phyloP scores from a whole-genome alignment of 1,140 invertebrate species.

The Tachypleus tridentatus region DNA sequence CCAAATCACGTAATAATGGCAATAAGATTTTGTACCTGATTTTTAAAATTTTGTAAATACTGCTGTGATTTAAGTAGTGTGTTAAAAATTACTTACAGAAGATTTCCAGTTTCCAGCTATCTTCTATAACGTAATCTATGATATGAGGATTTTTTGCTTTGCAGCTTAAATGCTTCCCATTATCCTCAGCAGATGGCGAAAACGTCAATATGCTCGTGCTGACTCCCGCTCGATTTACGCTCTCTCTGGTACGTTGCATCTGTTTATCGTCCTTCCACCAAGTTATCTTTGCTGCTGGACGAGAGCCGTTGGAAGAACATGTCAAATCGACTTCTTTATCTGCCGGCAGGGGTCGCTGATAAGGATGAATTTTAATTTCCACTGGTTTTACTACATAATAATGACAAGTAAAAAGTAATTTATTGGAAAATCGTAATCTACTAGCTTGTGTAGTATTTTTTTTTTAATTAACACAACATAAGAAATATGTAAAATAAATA shows the following conservation, averaged over 20 bases:
- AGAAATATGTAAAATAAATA: too few species aligned
- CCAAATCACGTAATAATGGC: too few species aligned
- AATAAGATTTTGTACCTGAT: too few species aligned
- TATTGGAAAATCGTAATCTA: not conserved
- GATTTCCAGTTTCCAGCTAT: conserved; percentile 73
- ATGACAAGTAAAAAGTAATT: conserved; percentile 21
- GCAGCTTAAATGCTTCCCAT: conserved; percentile 66
- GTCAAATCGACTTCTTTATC: conserved; percentile 65
- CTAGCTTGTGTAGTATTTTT: too few species aligned
- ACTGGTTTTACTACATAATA: conserved; percentile 64
- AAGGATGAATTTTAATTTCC: conserved; percentile 59
- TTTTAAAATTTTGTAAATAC: too few species aligned
- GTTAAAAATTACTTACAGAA: conserved; percentile 53
- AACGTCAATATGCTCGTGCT: conserved; percentile 70
- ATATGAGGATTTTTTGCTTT: conserved; percentile 58
- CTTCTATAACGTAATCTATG: conserved; percentile 58
- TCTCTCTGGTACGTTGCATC: conserved; percentile 30
- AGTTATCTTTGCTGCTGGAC: conserved; percentile 66
- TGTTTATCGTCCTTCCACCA: conserved; percentile 59
- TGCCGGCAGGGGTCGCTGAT: conserved; percentile 65
- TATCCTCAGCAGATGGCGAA: conserved; percentile 57
- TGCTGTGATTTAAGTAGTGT: too few species aligned
- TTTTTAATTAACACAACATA: too few species aligned
- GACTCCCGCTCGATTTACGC: conserved; percentile 37
- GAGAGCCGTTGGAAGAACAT: conserved; percentile 69